phyloP scores from a whole-genome alignment of 2,797 vertebrate genomes.

The Neopelma chrysocephalum region DNA sequence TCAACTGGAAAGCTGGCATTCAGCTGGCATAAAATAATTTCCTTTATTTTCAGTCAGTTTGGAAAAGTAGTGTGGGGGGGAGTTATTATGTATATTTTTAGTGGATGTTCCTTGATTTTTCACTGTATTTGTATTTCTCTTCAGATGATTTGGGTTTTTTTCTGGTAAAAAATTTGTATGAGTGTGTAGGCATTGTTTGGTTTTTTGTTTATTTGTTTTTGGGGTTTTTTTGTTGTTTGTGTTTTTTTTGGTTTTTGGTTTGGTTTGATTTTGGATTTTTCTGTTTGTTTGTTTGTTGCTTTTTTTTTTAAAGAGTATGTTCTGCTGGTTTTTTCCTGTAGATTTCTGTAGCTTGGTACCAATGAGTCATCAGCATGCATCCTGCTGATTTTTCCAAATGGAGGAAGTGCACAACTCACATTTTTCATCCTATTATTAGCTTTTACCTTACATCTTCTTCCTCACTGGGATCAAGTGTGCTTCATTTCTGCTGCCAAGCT shows the following conservation, averaged over 20 bases:
- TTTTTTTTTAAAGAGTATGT: neutral
- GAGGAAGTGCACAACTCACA: neutral
- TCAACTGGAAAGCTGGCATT: neutral
- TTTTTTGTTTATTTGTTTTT: neutral
- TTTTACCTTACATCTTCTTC: neutral
- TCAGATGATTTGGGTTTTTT: neutral
- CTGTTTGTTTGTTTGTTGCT: neutral
- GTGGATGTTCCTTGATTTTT: neutral
- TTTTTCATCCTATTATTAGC: neutral
- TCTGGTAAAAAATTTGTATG: neutral
- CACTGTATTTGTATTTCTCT: neutral
- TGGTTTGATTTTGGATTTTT: too few species aligned
- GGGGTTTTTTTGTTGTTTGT: neutral
- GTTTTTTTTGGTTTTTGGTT: too few species aligned
- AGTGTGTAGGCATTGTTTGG: neutral
- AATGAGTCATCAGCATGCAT: neutral
- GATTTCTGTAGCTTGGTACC: neutral
- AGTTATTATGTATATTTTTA: neutral
- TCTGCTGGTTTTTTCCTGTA: neutral
- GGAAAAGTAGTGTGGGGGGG: neutral
- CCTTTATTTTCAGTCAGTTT: neutral
- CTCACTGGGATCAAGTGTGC: neutral
- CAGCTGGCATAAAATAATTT: slow-evolving; percentile 17
- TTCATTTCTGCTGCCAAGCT: neutral
- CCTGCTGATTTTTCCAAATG: slow-evolving; percentile 1